A percentile compares a stretch with the other conserved stretches of the same genome.
phyloP scores from a whole-genome alignment of 2,113 vertebrate species.

The Rhabdornis inornatus region DNA sequence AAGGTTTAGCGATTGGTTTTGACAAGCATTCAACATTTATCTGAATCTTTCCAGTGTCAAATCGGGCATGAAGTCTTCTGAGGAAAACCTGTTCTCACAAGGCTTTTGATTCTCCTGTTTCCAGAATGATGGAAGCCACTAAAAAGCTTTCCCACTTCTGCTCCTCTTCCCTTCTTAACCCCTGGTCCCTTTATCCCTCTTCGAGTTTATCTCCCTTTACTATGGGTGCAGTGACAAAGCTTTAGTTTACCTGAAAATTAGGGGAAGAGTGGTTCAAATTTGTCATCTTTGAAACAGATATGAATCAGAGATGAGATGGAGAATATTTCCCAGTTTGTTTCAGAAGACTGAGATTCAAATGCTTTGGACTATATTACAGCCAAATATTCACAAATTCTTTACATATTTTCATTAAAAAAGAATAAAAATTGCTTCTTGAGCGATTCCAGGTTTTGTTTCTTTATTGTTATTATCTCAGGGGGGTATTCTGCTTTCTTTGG shows the following conservation, averaged over 20 bases:
- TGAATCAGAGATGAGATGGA: not conserved
- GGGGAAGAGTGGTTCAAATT: not conserved
- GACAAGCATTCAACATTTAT: constrained; percentile 66
- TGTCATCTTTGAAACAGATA: not conserved
- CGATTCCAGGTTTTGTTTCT: not conserved
- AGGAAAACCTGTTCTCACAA: constrained; percentile 47
- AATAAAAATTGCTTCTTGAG: not conserved
- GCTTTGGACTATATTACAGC: not conserved
- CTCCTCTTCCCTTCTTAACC: not conserved
- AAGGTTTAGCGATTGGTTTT: constrained; percentile 58
- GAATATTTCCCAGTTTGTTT: not conserved
- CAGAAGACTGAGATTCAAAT: not conserved
- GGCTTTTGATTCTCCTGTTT: constrained; percentile 26
- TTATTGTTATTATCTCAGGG: not conserved
- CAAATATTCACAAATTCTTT: not conserved
- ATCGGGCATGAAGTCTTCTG: constrained; percentile 50
- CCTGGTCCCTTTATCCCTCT: not conserved
- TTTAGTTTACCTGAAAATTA: not conserved
- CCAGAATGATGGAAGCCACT: not conserved
- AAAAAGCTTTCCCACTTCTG: not conserved
- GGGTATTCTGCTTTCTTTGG: not conserved
- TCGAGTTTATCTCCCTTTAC: not conserved
- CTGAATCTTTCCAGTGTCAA: constrained; percentile 47
- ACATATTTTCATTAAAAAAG: not conserved
- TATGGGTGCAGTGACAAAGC: not conserved